Base-by-base conservation (phyloP, 2,888 invertebrate species). In the Julus scanicus region DNA sequence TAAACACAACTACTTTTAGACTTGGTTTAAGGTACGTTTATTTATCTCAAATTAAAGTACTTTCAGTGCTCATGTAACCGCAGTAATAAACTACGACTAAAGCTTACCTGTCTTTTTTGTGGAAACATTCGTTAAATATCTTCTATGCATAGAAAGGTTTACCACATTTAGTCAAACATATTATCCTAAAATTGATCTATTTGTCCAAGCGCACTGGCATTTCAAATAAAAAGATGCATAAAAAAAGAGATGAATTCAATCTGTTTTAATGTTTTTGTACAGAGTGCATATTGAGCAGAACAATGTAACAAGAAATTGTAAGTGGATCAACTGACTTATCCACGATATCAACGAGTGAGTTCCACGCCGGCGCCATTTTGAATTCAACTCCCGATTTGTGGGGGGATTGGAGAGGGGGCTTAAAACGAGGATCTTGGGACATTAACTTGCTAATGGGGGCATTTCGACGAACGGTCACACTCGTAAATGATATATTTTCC, bases 211-310 rank as follows among this genome's bases (percentile, higher is more conserved):
- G 29, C 29, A 29, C 29, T 29, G 29, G 29, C 29, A 29, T 29
- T 29, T 29, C 29, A 53, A 53, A 11, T 29, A 39, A 29, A 37
- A 80, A 80, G 37, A 37, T 11, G 20, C 8, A 17, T 20, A 4
- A 1, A 37, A 39, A 37, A 2, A 15, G 37, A 29, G 80, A 80
- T 80, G 80, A 80, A 80, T 80, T 80, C 80, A 80, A 80, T 80
- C 80, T 80, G 80, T 80, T 80, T 80, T 80, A 80, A 80, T 80
- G 80, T 87, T 40, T 86, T 87, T 87, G 87, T 87, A 87, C 87
- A 87, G 87, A 87, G 83, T 87, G 87, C 87, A 87, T 87, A 87
- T 87, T 87, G 87, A 87, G 87, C 87, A 87, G 87, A 87, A 87
- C 87, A 87, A 87, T 87, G 83, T 87, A 80, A 37, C 29, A 87